These are phyloP conservation scores for Stenodera caucasica DNA, from an alignment of 2,888 invertebrate genomes.

Conservation along the genomic window DNA sequence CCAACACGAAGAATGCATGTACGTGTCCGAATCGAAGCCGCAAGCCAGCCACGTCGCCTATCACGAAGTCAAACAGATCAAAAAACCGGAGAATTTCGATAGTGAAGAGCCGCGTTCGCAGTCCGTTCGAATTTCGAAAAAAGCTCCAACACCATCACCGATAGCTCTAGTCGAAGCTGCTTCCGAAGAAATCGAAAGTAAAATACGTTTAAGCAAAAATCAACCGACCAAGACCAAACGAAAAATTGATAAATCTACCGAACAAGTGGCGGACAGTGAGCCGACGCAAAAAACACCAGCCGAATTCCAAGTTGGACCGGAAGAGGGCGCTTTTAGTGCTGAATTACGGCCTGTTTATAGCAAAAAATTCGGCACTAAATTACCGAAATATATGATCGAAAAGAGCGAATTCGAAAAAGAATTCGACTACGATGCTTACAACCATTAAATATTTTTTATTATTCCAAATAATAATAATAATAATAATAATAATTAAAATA, in stretches of 20 bases:
- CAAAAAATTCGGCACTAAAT: slow-evolving; percentile 63
- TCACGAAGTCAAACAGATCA: slow-evolving; percentile 66
- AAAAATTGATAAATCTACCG: slow-evolving; percentile 26
- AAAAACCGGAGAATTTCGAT: slow-evolving; percentile 29
- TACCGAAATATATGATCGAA: slow-evolving; percentile 70
- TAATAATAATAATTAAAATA: slow-evolving; percentile 7
- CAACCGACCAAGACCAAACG: slow-evolving; percentile 22
- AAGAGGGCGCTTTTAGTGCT: slow-evolving; percentile 66
- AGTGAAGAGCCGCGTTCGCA: slow-evolving; percentile 24
- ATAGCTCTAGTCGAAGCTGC: slow-evolving; percentile 36
- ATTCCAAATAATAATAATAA: slow-evolving; percentile 16
- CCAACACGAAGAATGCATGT: slow-evolving; percentile 80
- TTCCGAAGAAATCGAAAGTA: slow-evolving; percentile 40
- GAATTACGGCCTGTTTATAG: slow-evolving; percentile 69
- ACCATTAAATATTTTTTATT: not conserved
- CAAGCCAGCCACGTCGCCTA: slow-evolving; percentile 67
- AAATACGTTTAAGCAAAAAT: slow-evolving; percentile 26
- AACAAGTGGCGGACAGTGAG: slow-evolving; percentile 46
- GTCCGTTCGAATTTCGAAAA: slow-evolving; percentile 34
- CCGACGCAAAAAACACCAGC: slow-evolving; percentile 53
- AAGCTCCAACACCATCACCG: slow-evolving; percentile 21
- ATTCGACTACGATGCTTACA: slow-evolving; percentile 60
- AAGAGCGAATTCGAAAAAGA: slow-evolving; percentile 69
- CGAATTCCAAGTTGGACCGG: slow-evolving; percentile 60
- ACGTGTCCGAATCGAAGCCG: slow-evolving; percentile 69